A percentile compares a stretch with the other conserved stretches of the same genome.
Conservation (phyloP, 2,797 vertebrate genomes). For the Paguma larvata region DNA sequence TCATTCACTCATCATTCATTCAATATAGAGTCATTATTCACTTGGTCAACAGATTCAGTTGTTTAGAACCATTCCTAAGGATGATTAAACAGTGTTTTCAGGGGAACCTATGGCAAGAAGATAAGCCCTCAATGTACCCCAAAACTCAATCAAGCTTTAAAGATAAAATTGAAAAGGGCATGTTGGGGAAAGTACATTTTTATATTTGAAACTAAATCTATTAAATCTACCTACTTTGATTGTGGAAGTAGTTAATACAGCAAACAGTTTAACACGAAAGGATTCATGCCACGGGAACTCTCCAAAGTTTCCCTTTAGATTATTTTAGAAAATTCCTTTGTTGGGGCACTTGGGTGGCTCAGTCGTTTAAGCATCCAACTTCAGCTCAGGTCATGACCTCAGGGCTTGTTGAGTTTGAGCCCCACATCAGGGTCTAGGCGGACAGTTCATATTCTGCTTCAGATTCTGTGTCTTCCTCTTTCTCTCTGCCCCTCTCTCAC, state of each 20-base stretch:
- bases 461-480: too few relatives aligned
- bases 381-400: too few relatives aligned
- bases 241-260: slow-evolving; percentile 4
- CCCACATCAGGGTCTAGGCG: too few relatives aligned
- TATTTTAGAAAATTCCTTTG: slow-evolving; percentile 38
- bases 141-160: neutral
- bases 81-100: neutral
- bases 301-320: slow-evolving; percentile 44
- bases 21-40: neutral
- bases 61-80: neutral
- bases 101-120: neutral
- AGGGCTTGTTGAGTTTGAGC: too few relatives aligned
- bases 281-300: neutral
- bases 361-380: too few relatives aligned
- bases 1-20: neutral
- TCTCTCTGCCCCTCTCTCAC: too few relatives aligned
- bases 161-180: neutral
- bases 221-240: neutral
- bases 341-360: neutral
- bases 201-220: slow-evolving; percentile 29
- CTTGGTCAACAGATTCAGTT: neutral
- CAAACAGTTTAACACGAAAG: slow-evolving; percentile 3
- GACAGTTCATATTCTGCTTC: too few relatives aligned
- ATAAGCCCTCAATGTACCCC: neutral
- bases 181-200: neutral